Percentiles rank a stretch among this genome's conserved stretches.
Conservation (phyloP, 2,113 vertebrate genomes). For the Zapus hudsonius region DNA sequence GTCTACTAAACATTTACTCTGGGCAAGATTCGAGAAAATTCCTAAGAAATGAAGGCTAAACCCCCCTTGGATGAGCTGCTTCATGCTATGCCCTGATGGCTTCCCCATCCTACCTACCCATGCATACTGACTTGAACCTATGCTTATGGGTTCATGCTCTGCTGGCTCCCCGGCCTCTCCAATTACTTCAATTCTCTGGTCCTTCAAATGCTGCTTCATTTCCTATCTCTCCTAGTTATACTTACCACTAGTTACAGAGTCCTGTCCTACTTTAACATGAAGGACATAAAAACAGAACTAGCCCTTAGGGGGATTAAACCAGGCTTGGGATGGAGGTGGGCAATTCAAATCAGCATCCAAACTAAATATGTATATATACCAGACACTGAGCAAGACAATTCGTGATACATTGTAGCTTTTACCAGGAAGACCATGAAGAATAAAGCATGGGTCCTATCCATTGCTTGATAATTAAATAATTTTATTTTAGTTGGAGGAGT, state of each 20-base stretch:
- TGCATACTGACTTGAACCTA: neutral
- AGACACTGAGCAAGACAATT: neutral
- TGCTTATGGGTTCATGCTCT: neutral
- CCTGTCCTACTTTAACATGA: neutral
- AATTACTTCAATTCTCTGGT: neutral
- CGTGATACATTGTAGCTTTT: neutral
- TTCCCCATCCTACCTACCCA: neutral
- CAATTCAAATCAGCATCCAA: neutral
- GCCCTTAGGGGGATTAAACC: neutral
- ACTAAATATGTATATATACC: neutral
- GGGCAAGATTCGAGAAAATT: neutral
- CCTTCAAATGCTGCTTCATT: neutral
- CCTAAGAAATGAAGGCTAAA: neutral
- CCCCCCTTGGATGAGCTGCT: neutral
- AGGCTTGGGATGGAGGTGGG: neutral
- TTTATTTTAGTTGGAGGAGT: slow-evolving; percentile 22
- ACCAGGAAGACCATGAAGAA: neutral
- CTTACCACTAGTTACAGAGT: neutral
- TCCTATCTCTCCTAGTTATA: neutral
- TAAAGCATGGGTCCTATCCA: neutral
- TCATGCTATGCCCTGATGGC: neutral
- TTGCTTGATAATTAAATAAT: slow-evolving; percentile 6
- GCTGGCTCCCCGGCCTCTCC: neutral
- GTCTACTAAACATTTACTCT: neutral
- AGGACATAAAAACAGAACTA: neutral